Conservation (phyloP, 2,797 vertebrate species). For the Rhodeus uyekii region DNA sequence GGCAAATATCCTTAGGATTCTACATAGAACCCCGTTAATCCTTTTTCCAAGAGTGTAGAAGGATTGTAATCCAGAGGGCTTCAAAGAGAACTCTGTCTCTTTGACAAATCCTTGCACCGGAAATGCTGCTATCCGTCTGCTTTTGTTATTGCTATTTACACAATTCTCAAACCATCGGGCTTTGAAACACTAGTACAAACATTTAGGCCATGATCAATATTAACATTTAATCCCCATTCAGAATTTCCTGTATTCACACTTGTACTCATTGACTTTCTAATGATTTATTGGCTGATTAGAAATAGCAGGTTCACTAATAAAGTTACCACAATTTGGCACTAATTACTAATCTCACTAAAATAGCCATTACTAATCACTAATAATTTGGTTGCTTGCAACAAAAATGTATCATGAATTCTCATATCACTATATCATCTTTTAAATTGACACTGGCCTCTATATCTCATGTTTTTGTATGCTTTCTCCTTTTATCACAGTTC, state of each 20-base stretch:
- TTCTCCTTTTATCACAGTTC: conserved; percentile 12
- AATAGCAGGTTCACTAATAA: not conserved
- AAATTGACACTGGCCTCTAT: not conserved
- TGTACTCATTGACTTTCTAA: not conserved
- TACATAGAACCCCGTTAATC: not conserved
- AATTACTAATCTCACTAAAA: not conserved
- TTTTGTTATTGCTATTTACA: too few species aligned
- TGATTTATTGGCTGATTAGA: not conserved
- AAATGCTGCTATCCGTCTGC: too few species aligned
- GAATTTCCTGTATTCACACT: not conserved
- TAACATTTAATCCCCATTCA: too few species aligned
- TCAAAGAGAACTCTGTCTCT: too few species aligned
- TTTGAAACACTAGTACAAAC: not conserved
- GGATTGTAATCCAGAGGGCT: not conserved
- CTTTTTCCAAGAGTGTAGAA: not conserved
- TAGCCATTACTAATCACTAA: not conserved
- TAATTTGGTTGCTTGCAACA: not conserved
- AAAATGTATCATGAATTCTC: not conserved
- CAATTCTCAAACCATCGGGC: not conserved
- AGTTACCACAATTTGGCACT: not conserved
- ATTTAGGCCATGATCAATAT: not conserved
- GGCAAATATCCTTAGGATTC: not conserved
- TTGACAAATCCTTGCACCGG: too few species aligned
- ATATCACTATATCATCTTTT: not conserved
- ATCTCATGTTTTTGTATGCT: not conserved